These are phyloP conservation scores for Melanchra persicariae DNA, from an alignment of 2,888 invertebrate species.

Conservation along the genomic window DNA sequence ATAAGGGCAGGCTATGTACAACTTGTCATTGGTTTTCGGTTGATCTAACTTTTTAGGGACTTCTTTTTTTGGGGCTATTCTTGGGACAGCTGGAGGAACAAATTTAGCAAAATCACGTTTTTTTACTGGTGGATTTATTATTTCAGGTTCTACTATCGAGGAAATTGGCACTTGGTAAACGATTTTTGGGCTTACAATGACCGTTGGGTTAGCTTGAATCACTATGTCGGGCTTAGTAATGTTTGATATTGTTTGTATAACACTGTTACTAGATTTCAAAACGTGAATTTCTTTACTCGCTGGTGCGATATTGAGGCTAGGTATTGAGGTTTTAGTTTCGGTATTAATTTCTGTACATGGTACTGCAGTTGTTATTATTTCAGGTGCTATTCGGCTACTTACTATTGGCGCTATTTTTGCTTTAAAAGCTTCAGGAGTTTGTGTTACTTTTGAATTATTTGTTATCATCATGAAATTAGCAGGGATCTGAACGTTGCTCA, in stretches of 20 bases:
- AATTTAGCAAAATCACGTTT: constrained; percentile 76
- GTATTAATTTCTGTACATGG: constrained; percentile 56
- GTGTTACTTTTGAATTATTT: constrained; percentile 77
- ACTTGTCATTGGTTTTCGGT: constrained; percentile 79
- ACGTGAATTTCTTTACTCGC: constrained; percentile 80
- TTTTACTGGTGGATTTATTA: constrained; percentile 73
- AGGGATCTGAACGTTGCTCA: constrained; percentile 87
- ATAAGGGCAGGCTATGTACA: constrained; percentile 83
- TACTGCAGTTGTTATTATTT: constrained; percentile 53
- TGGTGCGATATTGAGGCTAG: constrained; percentile 55
- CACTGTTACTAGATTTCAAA: constrained; percentile 80
- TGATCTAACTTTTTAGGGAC: constrained; percentile 74
- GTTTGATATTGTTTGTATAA: constrained; percentile 79
- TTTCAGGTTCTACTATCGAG: constrained; percentile 79
- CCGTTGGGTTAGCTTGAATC: constrained; percentile 79
- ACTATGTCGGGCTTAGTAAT: constrained; percentile 79
- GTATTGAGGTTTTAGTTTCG: constrained; percentile 66
- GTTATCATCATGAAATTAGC: constrained; percentile 87
- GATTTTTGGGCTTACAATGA: constrained; percentile 84
- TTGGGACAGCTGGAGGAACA: constrained; percentile 62
- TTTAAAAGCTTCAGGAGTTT: constrained; percentile 72
- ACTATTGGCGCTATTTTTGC: constrained; percentile 76
- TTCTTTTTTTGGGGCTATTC: constrained; percentile 73
- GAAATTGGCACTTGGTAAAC: constrained; percentile 84
- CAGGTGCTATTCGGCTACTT: constrained; percentile 72